Evolutionary conservation across 1,140 invertebrate genomes (phyloP), one percentile per base, ranked within the genome.

Genomic region (Cydia strobilella): DNA sequence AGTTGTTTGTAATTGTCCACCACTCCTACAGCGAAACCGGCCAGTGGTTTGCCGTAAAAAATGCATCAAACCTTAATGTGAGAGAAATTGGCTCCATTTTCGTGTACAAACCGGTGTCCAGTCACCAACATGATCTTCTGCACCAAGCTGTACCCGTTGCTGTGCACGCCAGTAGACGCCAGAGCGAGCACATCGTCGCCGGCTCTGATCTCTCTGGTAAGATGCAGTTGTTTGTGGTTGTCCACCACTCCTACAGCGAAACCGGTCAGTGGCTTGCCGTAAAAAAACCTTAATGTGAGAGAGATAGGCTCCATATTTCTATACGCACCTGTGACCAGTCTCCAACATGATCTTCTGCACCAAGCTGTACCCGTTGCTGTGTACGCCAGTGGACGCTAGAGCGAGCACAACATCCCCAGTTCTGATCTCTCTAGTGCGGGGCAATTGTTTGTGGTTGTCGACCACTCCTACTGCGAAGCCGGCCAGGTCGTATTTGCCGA

Each of bases 391-490:
- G 0, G 97, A 98, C 1, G 96, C 94, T 45, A 99, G 84, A 0
- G 96, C 98, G 77, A 99, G 95, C 15, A 99, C 90, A 20, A 96
- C 87, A 87, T 99, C 98, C 1, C 96, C 96, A 0, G 92, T 82
- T 54, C 91, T 82, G 75, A 98, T 97, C 6, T 95, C 93, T 75
- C 92, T 85, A 0, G 91, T 89, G 39, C 93, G 93, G 0, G 97
- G 97, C 59, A 98, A 88, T 20, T 97, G 93, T 35, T 94, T 91
- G 0, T 92, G 84, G 80, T 95, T 94, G 86, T 98, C 97, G 0
- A 98, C 96, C 18, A 96, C 96, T 9, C 98, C 98, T 3, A 99
- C 97, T 51, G 97, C 95, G 93, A 98, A 99, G 5, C 98, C 98
- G n/a, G 98, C 98, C 35, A 99, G 89, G 91, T 99, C 98, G 86